Percentiles rank a stretch among this genome's conserved stretches.
phyloP scores from a whole-genome alignment of 2,888 invertebrate species.

The Trypoxylon attenuatum region DNA sequence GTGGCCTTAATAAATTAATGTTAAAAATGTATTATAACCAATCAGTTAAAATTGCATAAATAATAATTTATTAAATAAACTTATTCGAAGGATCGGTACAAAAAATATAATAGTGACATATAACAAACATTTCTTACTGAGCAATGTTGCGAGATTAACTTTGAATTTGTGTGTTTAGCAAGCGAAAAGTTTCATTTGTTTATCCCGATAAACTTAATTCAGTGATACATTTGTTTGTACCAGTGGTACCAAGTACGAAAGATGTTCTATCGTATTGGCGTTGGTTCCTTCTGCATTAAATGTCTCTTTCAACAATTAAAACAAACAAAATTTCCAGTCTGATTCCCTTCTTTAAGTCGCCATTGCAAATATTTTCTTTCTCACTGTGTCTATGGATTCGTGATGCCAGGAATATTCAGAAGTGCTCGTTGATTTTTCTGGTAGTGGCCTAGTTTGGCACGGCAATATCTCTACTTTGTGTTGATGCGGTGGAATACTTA shows the following conservation, averaged over 20 bases:
- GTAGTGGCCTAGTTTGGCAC: conserved; percentile 63
- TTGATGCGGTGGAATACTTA: conserved; percentile 69
- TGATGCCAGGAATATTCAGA: conserved; percentile 57
- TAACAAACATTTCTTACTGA: conserved; percentile 21
- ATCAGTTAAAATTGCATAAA: background rate
- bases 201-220: no score
- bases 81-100: conserved; percentile 10
- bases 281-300: background rate
- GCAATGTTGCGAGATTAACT: conserved; percentile 17
- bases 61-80: conserved; percentile 42
- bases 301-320: conserved; percentile 27
- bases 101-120: conserved; percentile 27
- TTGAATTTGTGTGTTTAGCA: no score
- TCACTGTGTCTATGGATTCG: conserved; percentile 58
- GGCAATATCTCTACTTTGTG: conserved; percentile 71
- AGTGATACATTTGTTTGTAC: no score
- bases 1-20: no score
- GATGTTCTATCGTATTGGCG: no score
- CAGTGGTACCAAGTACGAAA: no score
- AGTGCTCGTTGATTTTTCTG: conserved; percentile 37
- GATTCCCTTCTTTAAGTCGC: conserved; percentile 44
- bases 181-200: no score
- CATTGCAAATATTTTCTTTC: conserved; percentile 65
- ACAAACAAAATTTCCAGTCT: conserved; percentile 18
- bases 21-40: no score